Evolutionary conservation across 2,797 vertebrate genomes (phyloP), one percentile per base, ranked within the genome.

Genomic region (Enteromius afrohamiltoni): DNA sequence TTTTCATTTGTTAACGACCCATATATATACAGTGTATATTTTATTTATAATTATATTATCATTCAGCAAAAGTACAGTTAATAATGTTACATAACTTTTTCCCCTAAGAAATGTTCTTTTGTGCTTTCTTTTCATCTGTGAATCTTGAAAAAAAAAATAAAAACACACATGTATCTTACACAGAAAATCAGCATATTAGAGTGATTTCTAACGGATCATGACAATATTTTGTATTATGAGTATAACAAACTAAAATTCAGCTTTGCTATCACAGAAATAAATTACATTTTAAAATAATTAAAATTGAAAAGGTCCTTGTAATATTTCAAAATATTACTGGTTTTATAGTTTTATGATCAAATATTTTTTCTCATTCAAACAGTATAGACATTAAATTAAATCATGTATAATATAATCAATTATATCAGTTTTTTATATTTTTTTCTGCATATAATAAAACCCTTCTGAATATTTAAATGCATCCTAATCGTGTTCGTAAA

Each of bases 381-480:
- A 34, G 10, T 7, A 14, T 0, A 17, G 29, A 37, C 0, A 6
- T 74, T 17, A 51, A 40, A 49, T 49, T 8, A 40, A 31, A 31
- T 31, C 2, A 31, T 31, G 31, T 31, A 31, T 31, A 31, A 31
- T 31, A 31, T 31, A 31, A 31, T 31, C 5, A 49, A 49, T 49
- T 1, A 45, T 53, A 6, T 51, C 4, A 17, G 4, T 51, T 51
- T 51, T 51, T 17, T 6, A 6, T 45, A 53, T 69, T 23, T 45
- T 6, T 19, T 6, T 14, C 19, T 31, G 17, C 29, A 34, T 8
- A 34, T 34, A 31, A 74, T 29, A 47, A 64, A 60, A 77, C 10
- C 62, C 37, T 62, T 77, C 34, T 4, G 7, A 62, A 29, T n/a
- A 82, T 76, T 47, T 29, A 53, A 67, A 82, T 40, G 70, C 69